Conservation (phyloP, 1,140 invertebrate species). For the Rhynchophorus ferrugineus region DNA sequence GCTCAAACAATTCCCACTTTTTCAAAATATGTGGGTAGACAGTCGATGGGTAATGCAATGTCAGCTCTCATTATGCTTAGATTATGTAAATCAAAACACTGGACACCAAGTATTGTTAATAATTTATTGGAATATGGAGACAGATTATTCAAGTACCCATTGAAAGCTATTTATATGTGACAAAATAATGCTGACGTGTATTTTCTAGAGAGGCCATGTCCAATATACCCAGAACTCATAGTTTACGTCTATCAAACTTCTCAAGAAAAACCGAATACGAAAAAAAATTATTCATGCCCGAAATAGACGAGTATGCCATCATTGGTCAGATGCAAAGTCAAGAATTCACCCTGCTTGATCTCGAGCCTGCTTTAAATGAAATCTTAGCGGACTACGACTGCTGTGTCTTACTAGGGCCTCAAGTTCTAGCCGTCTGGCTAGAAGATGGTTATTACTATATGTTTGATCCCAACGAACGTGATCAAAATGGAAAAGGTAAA, state of each 20-base stretch:
- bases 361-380: slow-evolving; percentile 31
- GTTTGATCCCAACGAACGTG: slow-evolving; percentile 36
- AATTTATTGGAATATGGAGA: slow-evolving; percentile 32
- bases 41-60: slow-evolving; percentile 33
- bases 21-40: slow-evolving; percentile 29
- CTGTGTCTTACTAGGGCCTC: slow-evolving; percentile 33
- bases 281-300: slow-evolving; percentile 12
- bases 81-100: slow-evolving; percentile 27
- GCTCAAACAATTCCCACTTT: slow-evolving; percentile 33
- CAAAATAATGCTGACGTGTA: no score
- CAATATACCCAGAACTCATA: slow-evolving; percentile 20
- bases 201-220: slow-evolving; percentile 25
- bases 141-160: slow-evolving; percentile 15
- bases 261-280: slow-evolving; percentile 20
- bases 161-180: no score
- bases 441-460: slow-evolving; percentile 32
- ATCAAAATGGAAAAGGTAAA: slow-evolving; percentile 22
- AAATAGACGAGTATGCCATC: slow-evolving; percentile 25
- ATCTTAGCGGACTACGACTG: slow-evolving; percentile 31
- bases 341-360: slow-evolving; percentile 30
- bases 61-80: slow-evolving; percentile 32
- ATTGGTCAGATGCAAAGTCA: slow-evolving; percentile 31
- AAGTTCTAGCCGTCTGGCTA: slow-evolving; percentile 31
- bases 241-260: slow-evolving; percentile 18
- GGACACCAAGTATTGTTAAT: slow-evolving; percentile 32